Base-by-base conservation (phyloP, 2,113 vertebrate species). In the Alosa alosa region DNA sequence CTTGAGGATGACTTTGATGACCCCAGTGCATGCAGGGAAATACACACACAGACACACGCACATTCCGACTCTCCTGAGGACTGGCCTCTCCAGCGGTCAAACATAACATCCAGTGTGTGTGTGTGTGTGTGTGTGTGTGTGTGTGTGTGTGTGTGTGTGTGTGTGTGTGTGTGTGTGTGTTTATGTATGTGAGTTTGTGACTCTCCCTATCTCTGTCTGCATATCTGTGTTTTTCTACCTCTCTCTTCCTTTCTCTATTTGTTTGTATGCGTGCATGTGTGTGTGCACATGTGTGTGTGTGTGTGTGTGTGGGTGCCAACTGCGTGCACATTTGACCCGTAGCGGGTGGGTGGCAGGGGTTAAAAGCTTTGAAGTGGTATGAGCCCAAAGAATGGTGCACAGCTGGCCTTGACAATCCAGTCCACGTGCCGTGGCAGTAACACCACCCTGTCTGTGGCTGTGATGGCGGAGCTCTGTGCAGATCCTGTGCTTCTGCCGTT, bases 1-100 rank as follows among this genome's bases (percentile, higher is more conserved):
- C 31, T 78, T 36, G 11, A 39, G 55, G 20, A 22, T 18, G 55
- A 60, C 55, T 22, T 60, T 60, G 31, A 78, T 78, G 72, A 78
- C 25, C 72, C 36, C 15, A 36, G 3, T 17, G 36, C 31, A 5
- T 36, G 13, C 72, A 36, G 64, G n/a, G 11, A 84, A 87, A 89
- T 82, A 84, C 84, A 85, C 84, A 60, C 75, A 39, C 39, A 78
- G 3, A 78, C 31, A 39, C 11, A 39, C 11, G 20, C 72, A 15
- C 31, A 39, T 31, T 6, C 72, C 4, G 25, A 78, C 72, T 78
- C 72, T 78, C 72, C 5, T 68, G 64, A 68, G 64, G 64, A 25
- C 64, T 78, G 72, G 72, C 72, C 36, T 78, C 20, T 9, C 72
- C 72, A 78, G 25, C 10, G 11, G 72, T 78, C 72, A 78, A 78